Evolutionary conservation across 2,888 invertebrate species (phyloP).

Genomic region (Chalcosyrphus nemorum): DNA sequence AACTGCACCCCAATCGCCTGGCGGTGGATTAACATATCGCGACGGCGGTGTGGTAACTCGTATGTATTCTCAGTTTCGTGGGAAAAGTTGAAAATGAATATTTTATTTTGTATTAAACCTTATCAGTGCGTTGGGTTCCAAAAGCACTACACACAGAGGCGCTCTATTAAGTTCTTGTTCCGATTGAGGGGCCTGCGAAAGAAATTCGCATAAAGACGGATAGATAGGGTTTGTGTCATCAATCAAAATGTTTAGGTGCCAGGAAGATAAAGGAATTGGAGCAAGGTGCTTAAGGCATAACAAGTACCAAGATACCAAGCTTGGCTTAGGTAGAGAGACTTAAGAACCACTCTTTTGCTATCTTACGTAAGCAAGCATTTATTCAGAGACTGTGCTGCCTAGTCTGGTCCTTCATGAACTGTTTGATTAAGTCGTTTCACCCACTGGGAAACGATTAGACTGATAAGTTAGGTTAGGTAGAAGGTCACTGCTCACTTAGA

Average conservation of each 20-base stretch:
- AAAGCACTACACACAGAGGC: background rate
- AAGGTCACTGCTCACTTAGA: too few relatives aligned
- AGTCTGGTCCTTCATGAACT: too few relatives aligned
- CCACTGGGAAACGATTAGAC: too few relatives aligned
- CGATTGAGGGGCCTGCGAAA: conserved; percentile 23
- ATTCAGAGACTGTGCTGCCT: too few relatives aligned
- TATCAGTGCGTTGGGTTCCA: conserved; percentile 34
- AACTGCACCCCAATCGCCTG: conserved; percentile 42
- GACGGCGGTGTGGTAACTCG: conserved; percentile 33
- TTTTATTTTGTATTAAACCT: conserved; percentile 7
- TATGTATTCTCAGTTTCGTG: conserved; percentile 29
- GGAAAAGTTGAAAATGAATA: conserved; percentile 57
- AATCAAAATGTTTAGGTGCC: conserved; percentile 33
- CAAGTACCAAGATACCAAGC: background rate
- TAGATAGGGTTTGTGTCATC: conserved; percentile 16
- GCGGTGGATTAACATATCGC: conserved; percentile 38
- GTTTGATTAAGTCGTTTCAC: too few relatives aligned
- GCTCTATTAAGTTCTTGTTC: conserved; percentile 27
- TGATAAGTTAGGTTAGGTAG: too few relatives aligned
- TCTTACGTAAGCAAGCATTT: too few relatives aligned
- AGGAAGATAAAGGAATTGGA: conserved; percentile 23
- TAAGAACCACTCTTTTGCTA: too few relatives aligned
- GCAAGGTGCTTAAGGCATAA: conserved; percentile 14
- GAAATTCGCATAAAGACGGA: conserved; percentile 14
- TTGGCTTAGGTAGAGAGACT: too few relatives aligned